Percentiles rank a stretch among this genome's conserved stretches.
Conservation (phyloP, 2,888 invertebrate genomes). For the Endotricha flammealis region DNA sequence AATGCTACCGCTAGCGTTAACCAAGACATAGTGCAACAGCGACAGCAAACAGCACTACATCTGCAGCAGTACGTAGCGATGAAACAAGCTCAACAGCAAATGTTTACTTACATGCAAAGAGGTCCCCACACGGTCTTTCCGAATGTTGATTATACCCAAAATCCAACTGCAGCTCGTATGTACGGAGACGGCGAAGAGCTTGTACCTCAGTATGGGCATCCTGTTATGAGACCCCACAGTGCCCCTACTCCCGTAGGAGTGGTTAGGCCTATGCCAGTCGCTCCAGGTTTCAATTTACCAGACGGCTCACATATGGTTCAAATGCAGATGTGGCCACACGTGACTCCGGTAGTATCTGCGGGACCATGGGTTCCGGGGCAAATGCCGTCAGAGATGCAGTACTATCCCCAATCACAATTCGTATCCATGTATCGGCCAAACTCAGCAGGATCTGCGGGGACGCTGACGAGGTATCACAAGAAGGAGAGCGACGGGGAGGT, state of each 20-base stretch:
- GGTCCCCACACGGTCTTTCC: slow-evolving; percentile 68
- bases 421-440: slow-evolving; percentile 67
- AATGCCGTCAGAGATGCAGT: slow-evolving; percentile 59
- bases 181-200: slow-evolving; percentile 60
- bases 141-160: slow-evolving; percentile 51
- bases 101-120: slow-evolving; percentile 65
- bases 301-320: slow-evolving; percentile 61
- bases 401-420: slow-evolving; percentile 66
- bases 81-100: slow-evolving; percentile 75
- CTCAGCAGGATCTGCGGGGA: slow-evolving; percentile 71
- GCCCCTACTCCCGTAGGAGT: slow-evolving; percentile 59
- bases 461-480: slow-evolving; percentile 65
- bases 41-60: slow-evolving; percentile 70
- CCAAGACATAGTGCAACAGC: slow-evolving; percentile 60
- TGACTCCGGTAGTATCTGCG: slow-evolving; percentile 56
- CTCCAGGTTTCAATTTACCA: slow-evolving; percentile 46
- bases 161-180: slow-evolving; percentile 41
- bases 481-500: slow-evolving; percentile 54
- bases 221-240: slow-evolving; percentile 57
- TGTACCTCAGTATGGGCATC: slow-evolving; percentile 53
- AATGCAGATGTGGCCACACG: slow-evolving; percentile 66
- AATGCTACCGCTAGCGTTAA: slow-evolving; percentile 45
- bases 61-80: slow-evolving; percentile 73
- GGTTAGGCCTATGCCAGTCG: slow-evolving; percentile 51
- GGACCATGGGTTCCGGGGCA: slow-evolving; percentile 62